A percentile compares a stretch with the other conserved stretches of the same genome.
phyloP scores from a whole-genome alignment of 2,113 vertebrate species.

The Lasiurus cinereus region DNA sequence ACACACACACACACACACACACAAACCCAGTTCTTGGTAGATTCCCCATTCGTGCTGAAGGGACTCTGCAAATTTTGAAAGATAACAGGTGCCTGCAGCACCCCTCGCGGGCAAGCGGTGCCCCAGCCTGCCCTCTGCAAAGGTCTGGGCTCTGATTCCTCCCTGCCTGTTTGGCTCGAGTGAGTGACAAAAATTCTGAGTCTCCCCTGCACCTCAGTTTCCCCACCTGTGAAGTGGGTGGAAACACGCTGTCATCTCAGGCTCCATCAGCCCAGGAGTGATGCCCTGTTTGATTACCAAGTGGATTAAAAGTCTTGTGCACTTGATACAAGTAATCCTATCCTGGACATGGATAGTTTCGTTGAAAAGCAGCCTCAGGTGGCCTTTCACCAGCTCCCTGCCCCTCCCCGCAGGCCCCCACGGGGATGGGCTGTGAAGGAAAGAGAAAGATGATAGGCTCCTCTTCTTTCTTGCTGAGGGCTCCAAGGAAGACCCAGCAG shows the following conservation, averaged over 20 bases:
- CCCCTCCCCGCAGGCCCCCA: background rate
- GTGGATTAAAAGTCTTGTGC: conserved; percentile 67
- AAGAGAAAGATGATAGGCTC: background rate
- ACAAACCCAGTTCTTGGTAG: background rate
- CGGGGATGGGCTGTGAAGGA: background rate
- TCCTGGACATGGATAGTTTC: conserved; percentile 48
- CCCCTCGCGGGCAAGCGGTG: no score
- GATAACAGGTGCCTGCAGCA: background rate
- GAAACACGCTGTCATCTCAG: background rate
- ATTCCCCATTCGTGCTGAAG: background rate
- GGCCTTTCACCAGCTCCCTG: conserved; percentile 46
- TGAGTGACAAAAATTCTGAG: background rate
- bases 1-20: no score
- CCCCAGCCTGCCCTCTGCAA: background rate
- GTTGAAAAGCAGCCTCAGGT: conserved; percentile 6
- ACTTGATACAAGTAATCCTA: conserved; percentile 75
- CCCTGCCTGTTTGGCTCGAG: background rate
- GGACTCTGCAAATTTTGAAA: background rate
- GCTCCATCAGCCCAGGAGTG: background rate
- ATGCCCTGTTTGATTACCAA: conserved; percentile 78
- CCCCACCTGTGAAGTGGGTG: conserved; percentile 58
- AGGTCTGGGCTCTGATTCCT: background rate
- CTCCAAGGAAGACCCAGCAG: background rate
- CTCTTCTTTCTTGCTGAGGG: background rate
- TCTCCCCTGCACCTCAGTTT: conserved; percentile 42